Evolutionary conservation across 1,140 invertebrate genomes (phyloP).

Genomic region (Drosophila triauraria): DNA sequence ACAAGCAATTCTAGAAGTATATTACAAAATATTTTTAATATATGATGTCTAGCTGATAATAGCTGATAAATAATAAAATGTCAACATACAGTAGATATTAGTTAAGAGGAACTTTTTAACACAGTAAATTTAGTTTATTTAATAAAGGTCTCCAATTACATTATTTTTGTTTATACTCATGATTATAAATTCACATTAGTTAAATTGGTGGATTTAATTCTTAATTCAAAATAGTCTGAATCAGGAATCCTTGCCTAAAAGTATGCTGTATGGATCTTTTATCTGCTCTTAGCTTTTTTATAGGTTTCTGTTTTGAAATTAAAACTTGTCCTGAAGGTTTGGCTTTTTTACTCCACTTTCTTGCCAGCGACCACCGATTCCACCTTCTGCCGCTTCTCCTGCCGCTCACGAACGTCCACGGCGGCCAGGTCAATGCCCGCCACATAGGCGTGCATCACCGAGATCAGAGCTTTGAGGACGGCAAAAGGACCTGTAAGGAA

Average conservation of each 20-base stretch:
- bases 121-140: too few species aligned
- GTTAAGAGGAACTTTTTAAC: not conserved
- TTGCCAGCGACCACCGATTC: conserved; percentile 51
- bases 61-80: not conserved
- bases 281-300: conserved; percentile 15
- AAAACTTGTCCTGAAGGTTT: conserved; percentile 45
- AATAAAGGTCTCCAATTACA: too few species aligned
- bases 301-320: conserved; percentile 58
- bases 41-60: not conserved
- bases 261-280: conserved; percentile 15
- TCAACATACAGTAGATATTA: conserved; percentile 7
- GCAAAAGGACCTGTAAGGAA: conserved; percentile 92
- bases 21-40: not conserved
- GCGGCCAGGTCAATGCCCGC: conserved; percentile 93
- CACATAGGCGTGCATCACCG: conserved; percentile 94
- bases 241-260: conserved; percentile 61
- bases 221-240: conserved; percentile 32
- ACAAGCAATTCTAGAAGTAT: not conserved
- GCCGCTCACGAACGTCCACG: conserved; percentile 93
- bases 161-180: too few species aligned
- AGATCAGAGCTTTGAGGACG: conserved; percentile 94
- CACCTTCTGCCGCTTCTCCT: conserved; percentile 64
- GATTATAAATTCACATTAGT: too few species aligned
- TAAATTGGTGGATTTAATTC: conserved; percentile 9
- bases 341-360: conserved; percentile 70